Evolutionary conservation across 2,888 invertebrate species (phyloP).

Genomic region (Pachliopta kotzebuea): DNA sequence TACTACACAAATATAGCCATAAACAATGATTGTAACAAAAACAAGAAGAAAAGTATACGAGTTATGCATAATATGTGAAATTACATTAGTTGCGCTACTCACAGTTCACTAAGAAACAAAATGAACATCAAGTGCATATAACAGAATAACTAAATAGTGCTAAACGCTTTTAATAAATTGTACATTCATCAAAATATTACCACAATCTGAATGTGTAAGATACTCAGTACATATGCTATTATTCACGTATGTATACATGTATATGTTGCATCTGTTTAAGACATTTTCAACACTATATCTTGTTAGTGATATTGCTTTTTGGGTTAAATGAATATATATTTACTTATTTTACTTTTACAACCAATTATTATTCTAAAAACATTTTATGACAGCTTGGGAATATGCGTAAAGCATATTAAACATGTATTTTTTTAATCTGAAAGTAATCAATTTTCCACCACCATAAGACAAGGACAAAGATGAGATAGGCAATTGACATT

Average conservation of each 20-base stretch:
- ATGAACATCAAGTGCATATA: conserved; percentile 14
- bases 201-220: neutral
- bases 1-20: neutral
- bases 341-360: neutral
- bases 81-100: conserved; percentile 2
- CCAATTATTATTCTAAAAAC: neutral
- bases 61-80: neutral
- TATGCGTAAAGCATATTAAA: too few relatives aligned
- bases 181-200: neutral
- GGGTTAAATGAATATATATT: neutral
- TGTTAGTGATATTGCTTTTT: neutral
- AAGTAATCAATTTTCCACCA: conserved; percentile 38
- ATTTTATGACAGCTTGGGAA: neutral
- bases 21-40: neutral
- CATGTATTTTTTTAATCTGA: conserved; percentile 29
- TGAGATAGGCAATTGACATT: conserved; percentile 52
- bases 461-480: conserved; percentile 46
- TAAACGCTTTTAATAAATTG: neutral
- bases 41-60: neutral
- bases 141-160: conserved; percentile 9
- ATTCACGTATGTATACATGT: neutral
- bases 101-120: conserved; percentile 10
- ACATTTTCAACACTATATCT: neutral
- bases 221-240: neutral
- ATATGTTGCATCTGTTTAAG: neutral